Base-by-base conservation (phyloP, 2,797 vertebrate genomes). In the Staurois parvus region DNA sequence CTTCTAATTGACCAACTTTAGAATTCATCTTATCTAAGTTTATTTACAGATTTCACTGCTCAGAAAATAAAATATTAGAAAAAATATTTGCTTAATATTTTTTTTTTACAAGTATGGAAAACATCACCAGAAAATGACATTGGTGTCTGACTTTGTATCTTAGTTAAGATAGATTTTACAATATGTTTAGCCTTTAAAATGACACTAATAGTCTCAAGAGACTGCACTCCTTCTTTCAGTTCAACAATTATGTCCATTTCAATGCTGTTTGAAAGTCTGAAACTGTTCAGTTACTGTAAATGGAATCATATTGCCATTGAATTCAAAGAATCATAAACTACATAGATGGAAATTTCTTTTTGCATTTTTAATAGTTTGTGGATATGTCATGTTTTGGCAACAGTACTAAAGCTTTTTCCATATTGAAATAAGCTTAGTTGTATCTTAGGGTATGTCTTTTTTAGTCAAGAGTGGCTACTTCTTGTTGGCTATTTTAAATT, bases 161-260 rank as follows among this genome's bases (percentile, higher is more conserved):
- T 69, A 85, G 87, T 94, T 94, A 93, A 95, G 94, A 94, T 94
- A 94, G 92, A 91, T 94, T 94, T 95, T 94, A 92, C 93, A 93
- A 95, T 94, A 94, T 94, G 92, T 94, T 95, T 94, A 94, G 93
- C 93, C 93, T 91, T 94, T 94, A 93, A 94, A 94, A 94, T 95
- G 94, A 94, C 95, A 94, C 93, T 94, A 94, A 94, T 95, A 95
- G 94, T 93, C 94, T 87, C 94, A 77, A 81, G 94, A 90, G 94
- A 94, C 91, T 90, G 83, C 79, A 91, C 91, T 88, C 91, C 94
- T 94, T 93, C 93, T 94, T 94, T 91, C 87, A 90, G 88, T 88
- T 92, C 90, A 94, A 94, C 94, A 95, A 95, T 95, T 95, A 84
- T 78, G 93, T 95, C 94, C 90, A 92, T 93, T 95, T 93, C 93